Base-by-base conservation (phyloP, 2,113 vertebrate genomes). In the Micronycteris hirsuta region DNA sequence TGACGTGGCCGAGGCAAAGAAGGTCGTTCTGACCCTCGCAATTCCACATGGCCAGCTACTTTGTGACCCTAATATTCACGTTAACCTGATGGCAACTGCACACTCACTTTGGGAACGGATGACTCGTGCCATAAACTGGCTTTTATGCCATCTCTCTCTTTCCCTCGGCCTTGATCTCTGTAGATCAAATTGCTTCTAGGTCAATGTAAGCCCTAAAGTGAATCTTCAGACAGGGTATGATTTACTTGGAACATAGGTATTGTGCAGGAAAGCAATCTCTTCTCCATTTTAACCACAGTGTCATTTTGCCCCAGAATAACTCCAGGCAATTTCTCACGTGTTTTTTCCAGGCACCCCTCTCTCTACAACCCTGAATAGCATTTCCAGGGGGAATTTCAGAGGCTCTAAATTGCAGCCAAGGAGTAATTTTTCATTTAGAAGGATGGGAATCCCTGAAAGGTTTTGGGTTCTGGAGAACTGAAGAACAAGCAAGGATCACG, bases 401-500 rank as follows among this genome's bases (percentile, higher is more conserved):
- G 31, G 15, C n/a, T 43, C 26, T 86, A 82, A 47, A n/a, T 82
- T 58, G 14, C 11, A 86, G 33, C 71, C 89, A 91, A 16, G 70
- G 26, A 54, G 20, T 65, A 70, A 70, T 92, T 93, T 88, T 93
- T 97, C 67, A 85, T 86, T 90, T 82, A 92, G 83, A 93, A 89
- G 52, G 54, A 88, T 91, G 41, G 54, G 61, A 80, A 86, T 58
- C 54, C 54, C 24, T 86, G 68, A 96, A 93, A 93, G 10, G 3
- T 83, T 91, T 89, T 17, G 88, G 81, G 81, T 81, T 71, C 49
- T 20, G 1, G 5, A 96, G 54, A 16, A 73, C 61, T 63, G 67
- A 95, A 41, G 38, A 83, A 67, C 45, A 95, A 91, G 63, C 31
- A 81, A 90, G 33, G 38, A 95, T 91, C 45, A 58, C 77, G 73